These are phyloP conservation scores for Amazona vittata DNA, from an alignment of 2,113 vertebrate species.

Conservation along the genomic window DNA sequence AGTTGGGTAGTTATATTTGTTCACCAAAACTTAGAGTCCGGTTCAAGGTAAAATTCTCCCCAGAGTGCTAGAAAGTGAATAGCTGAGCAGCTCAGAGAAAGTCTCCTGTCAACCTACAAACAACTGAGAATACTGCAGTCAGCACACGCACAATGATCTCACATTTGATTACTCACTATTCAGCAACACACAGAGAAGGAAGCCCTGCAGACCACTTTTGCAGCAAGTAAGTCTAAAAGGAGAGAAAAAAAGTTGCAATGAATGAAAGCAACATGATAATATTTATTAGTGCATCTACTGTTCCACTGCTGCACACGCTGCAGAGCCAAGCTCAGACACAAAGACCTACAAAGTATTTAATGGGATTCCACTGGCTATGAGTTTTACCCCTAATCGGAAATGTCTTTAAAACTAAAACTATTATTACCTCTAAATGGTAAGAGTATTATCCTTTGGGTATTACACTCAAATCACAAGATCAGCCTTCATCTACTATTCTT, in stretches of 20 bases:
- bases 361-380: neutral
- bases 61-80: neutral
- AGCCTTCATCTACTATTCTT: neutral
- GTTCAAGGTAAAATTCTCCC: neutral
- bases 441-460: neutral
- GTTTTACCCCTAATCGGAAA: neutral
- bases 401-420: neutral
- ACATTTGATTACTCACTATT: neutral
- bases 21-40: neutral
- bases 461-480: neutral
- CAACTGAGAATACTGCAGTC: neutral
- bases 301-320: accelerated
- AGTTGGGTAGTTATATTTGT: neutral
- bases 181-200: neutral
- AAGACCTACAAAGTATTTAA: neutral
- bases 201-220: neutral
- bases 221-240: neutral
- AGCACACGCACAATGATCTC: accelerated
- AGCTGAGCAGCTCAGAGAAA: neutral
- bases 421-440: neutral
- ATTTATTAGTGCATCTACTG: neutral
- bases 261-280: neutral
- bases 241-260: neutral
- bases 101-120: neutral
- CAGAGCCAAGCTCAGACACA: neutral